Evolutionary conservation across 2,888 invertebrate species (phyloP).

Genomic region (Drosophila quinaria): DNA sequence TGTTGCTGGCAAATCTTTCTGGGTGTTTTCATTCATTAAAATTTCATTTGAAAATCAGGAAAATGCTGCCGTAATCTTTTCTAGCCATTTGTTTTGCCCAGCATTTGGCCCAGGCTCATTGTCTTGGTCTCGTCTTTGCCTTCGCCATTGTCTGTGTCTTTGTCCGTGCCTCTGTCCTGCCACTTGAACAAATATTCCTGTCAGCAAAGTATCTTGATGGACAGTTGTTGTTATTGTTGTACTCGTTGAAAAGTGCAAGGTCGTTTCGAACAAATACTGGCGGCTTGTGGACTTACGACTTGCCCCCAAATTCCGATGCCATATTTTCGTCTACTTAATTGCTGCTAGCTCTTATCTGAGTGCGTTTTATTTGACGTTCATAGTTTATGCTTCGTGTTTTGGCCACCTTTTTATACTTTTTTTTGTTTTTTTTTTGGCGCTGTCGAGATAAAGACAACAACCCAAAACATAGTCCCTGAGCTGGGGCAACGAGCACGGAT

Average conservation of each 20-base stretch:
- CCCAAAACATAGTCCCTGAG: conserved; percentile 20
- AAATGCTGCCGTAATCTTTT: conserved; percentile 74
- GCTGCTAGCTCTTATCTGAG: conserved; percentile 52
- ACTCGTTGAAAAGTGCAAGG: conserved; percentile 18
- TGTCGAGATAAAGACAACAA: conserved; percentile 55
- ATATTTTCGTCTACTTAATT: conserved; percentile 61
- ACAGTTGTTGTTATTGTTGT: conserved; percentile 22
- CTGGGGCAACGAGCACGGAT: conserved; percentile 42
- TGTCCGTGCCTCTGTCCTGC: background rate
- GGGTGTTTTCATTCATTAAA: conserved; percentile 71
- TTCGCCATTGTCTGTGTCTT: background rate
- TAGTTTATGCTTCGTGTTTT: conserved; percentile 68
- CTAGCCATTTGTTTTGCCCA: conserved; percentile 58
- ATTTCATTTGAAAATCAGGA: conserved; percentile 79
- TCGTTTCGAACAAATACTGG: conserved; percentile 2
- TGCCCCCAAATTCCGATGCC: conserved; percentile 21
- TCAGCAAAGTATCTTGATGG: conserved; percentile 29
- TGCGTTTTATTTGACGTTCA: conserved; percentile 78
- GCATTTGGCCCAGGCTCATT: conserved; percentile 33
- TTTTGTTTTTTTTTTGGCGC: conserved; percentile 10
- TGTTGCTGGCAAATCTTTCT: conserved; percentile 29
- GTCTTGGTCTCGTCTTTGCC: conserved; percentile 17
- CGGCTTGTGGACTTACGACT: conserved; percentile 24
- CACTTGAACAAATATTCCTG: conserved; percentile 35
- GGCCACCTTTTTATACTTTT: conserved; percentile 31